Conservation (phyloP, 1,140 invertebrate species). For the Proctacanthus coquilletti region DNA sequence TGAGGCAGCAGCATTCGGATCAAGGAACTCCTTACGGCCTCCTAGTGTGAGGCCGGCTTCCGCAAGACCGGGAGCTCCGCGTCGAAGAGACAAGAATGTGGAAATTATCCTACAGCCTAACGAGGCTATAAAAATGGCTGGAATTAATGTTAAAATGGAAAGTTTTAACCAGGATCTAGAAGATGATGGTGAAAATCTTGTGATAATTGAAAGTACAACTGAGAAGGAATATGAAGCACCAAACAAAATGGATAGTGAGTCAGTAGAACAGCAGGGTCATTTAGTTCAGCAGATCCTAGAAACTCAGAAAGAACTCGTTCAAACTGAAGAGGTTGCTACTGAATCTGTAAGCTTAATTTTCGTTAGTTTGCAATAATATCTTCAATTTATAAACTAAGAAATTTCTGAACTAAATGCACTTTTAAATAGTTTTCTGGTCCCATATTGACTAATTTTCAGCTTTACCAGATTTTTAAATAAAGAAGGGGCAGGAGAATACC, state of each 20-base stretch:
- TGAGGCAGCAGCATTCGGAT: constrained; percentile 18
- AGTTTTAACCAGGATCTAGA: constrained; percentile 38
- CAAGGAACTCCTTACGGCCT: constrained; percentile 39
- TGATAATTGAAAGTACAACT: constrained; percentile 32
- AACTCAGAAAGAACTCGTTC: constrained; percentile 48
- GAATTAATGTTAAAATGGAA: constrained; percentile 54
- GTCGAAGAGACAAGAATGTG: constrained; percentile 40
- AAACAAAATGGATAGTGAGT: constrained; percentile 28
- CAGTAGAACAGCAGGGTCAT: constrained; percentile 46
- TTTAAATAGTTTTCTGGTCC: no score
- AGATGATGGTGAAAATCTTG: constrained; percentile 40
- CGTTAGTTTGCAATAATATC: constrained; percentile 1
- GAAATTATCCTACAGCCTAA: constrained; percentile 34
- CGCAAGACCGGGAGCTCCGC: constrained; percentile 59
- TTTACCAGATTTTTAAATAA: no score
- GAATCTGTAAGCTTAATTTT: background rate
- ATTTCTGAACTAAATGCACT: no score
- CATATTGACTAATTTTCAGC: no score
- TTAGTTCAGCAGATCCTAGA: constrained; percentile 67
- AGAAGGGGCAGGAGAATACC: no score
- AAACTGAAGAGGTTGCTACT: no score
- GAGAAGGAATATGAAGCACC: background rate
- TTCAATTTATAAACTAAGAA: constrained; percentile 4
- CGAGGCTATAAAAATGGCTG: constrained; percentile 34
- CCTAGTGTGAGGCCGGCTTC: constrained; percentile 54